Base-by-base conservation (phyloP, 92 coral and sea anemone genomes). In the Zoanthus solanderi region DNA sequence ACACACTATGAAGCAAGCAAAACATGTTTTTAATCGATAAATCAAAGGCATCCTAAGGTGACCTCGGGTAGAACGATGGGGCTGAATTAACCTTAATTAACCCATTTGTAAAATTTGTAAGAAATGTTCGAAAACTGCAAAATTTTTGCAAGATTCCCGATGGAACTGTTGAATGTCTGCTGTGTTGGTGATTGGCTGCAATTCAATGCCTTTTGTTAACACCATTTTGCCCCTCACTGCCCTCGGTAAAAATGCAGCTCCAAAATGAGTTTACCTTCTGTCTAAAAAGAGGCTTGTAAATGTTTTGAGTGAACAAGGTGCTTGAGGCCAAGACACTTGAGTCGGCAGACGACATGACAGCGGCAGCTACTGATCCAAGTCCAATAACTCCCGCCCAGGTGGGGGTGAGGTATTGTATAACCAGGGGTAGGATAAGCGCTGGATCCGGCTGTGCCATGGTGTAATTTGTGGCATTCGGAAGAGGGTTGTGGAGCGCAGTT, bases 281-380 rank as follows among this genome's bases (percentile, higher is more conserved):
- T 65, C 93, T 75, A 56, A 90, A 72, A 29, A 87, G 84, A 48
- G 86, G 84, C 54, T 83, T 80, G 68, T 90, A 90, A 86, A 90
- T 74, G 75, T 90, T 90, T 29, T 89, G 89, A 23, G 90, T 71
- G 58, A 90, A 87, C 90, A 90, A 80, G 52, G 88, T 73, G 16
- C 93, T 90, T 28, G 88, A 83, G 23, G 91, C 88, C 83, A 90
- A 87, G 8, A 85, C 76, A 29, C 91, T 80, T 48, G 93, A 90
- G 74, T 90, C 93, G 13, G 93, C 90, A 13, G 93, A 90, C 13
- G 93, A 90, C 93, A 90, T 90, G 31, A 90, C 93, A 57, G 93
- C 93, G 29, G 93, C 91, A 23, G 93, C 76, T 31, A 90, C 81
- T 14, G 93, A 88, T n/a, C 93, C 93, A 17, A 90, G 93, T 28